Base-by-base conservation (phyloP, 2,797 vertebrate genomes). In the Rallus crepitans region DNA sequence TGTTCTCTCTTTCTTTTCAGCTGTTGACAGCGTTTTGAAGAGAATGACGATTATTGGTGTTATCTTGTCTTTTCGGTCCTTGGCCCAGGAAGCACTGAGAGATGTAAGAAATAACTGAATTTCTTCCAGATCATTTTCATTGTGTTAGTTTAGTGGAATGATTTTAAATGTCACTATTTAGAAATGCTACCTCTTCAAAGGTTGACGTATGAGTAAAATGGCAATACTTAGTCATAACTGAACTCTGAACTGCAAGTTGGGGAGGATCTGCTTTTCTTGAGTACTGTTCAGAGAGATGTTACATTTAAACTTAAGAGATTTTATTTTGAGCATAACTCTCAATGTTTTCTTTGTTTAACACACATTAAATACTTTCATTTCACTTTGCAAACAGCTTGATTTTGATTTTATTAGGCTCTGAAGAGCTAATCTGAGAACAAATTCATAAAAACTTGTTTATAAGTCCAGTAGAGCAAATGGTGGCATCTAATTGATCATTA, bases 41-140 rank as follows among this genome's bases (percentile, higher is more conserved):
- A 99, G 99, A 93, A 99, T 99, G 99, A 99, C 99, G 65, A 99
- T 99, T 98, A 99, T 99, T 63, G 99, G 99, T 28, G 99, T 99
- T 65, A 99, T 99, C 97, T 97, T 99, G 97, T 99, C 99, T 21
- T 99, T 99, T 98, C 99, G 99, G 86, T 99, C 99, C 3, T 95
- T 99, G 95, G 99, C 99, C 89, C 99, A 99, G 97, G 99, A 99
- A 97, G 99, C 99, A 69, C 99, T 99, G 86, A 98, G 99, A 99
- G 99, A 99, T 94, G 99, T 99, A 98, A 99, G 99, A 95, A 97
- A 92, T 19, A 73, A 33, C 48, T 80, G 25, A 53, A 47, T 47
- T 39, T 28, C 1, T 87, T 76, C 39, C 11, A 3, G 45, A 72
- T 72, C 0, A 15, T 59, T 84, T 84, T 71, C 13, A 10, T 37